Percentiles rank a stretch among this genome's conserved stretches.
phyloP scores from a whole-genome alignment of 2,888 invertebrate genomes.

The Strigamia transsilvanica region DNA sequence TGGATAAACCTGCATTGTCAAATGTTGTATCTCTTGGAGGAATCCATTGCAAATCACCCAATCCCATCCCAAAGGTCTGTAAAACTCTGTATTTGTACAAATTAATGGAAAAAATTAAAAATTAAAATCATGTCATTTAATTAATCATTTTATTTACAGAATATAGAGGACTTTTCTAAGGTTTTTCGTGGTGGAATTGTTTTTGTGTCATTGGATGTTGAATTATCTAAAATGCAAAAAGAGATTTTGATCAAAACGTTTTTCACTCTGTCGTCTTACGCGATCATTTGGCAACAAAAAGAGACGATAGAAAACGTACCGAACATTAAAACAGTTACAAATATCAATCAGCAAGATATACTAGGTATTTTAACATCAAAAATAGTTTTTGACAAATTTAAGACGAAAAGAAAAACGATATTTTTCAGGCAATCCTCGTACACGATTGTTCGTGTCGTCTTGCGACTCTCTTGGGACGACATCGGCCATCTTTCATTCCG shows the following conservation, averaged over 20 bases:
- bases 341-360: slow-evolving; percentile 22
- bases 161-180: slow-evolving; percentile 15
- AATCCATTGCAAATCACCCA: slow-evolving; percentile 3
- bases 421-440: slow-evolving; percentile 52
- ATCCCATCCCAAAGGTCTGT: slow-evolving; percentile 15
- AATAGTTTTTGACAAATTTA: not conserved
- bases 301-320: not conserved
- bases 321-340: not conserved
- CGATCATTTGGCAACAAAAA: not conserved
- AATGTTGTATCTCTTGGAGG: slow-evolving; percentile 12
- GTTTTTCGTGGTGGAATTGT: not conserved
- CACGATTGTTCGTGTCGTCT: slow-evolving; percentile 48
- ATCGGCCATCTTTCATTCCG: slow-evolving; percentile 51
- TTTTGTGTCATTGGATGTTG: slow-evolving; percentile 5
- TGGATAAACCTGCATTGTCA: not conserved
- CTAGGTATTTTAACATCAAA: not conserved
- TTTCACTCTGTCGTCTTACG: not conserved
- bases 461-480: slow-evolving; percentile 51
- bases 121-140: not conserved
- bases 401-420: not conserved
- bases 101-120: not conserved
- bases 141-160: not conserved
- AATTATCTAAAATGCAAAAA: not conserved
- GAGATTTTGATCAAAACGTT: not conserved
- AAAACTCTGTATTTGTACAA: not conserved